Evolutionary conservation across 2,888 invertebrate species (phyloP).

Genomic region (Cephus runcator): DNA sequence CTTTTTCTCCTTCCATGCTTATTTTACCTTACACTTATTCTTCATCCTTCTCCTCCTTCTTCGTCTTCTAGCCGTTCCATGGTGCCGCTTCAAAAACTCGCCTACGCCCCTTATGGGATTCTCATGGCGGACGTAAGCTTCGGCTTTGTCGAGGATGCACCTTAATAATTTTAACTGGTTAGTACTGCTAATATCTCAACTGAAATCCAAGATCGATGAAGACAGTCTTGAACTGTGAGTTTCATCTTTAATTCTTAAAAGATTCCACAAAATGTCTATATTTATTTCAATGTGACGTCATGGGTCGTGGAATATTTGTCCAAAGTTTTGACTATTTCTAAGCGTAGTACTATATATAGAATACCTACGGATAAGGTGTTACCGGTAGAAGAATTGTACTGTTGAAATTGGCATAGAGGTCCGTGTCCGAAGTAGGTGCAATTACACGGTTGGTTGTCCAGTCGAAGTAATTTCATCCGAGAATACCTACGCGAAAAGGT

Average conservation of each 20-base stretch:
- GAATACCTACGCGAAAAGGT: not conserved
- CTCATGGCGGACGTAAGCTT: not conserved
- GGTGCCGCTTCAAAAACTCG: conserved; percentile 22
- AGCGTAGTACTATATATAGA: not conserved
- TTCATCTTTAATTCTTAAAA: not conserved
- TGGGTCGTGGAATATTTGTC: not conserved
- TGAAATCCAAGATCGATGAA: not conserved
- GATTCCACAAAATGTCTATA: not conserved
- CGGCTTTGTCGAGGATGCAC: not conserved
- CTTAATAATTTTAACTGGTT: not conserved
- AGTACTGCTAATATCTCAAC: not conserved
- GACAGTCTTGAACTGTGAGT: not conserved
- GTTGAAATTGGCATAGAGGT: not conserved
- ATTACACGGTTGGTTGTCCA: not conserved
- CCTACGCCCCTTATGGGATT: conserved; percentile 32
- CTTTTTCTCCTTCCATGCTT: conserved; percentile 11
- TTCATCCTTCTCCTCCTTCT: conserved; percentile 24
- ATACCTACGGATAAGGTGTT: not conserved
- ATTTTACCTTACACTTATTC: conserved; percentile 9
- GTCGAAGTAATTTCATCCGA: not conserved
- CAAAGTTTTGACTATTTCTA: not conserved
- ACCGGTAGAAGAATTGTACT: not conserved
- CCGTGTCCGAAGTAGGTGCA: not conserved
- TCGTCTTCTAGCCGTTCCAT: conserved; percentile 30
- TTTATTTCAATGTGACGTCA: not conserved